Conservation (phyloP, 1,140 invertebrate species). For the Vanessa atalanta region DNA sequence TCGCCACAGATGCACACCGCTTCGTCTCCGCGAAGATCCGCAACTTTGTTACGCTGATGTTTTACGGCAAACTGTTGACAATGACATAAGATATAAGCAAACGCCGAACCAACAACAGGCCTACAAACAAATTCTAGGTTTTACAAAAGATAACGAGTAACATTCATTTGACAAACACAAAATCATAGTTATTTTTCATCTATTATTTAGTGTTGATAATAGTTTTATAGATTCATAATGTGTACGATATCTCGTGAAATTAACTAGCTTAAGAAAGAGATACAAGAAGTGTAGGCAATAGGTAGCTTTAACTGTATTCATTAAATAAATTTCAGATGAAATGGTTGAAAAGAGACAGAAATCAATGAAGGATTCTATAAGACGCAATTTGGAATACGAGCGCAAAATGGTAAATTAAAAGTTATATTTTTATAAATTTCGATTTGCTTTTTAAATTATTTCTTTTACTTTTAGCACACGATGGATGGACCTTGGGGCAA, state of each 20-base stretch:
- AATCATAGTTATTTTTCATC: background rate
- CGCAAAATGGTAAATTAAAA: conserved; percentile 68
- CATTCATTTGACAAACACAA: background rate
- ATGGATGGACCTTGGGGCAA: conserved; percentile 83
- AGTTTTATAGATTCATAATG: too few relatives aligned
- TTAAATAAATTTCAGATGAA: conserved; percentile 61
- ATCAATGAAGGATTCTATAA: conserved; percentile 61
- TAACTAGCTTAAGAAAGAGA: too few relatives aligned
- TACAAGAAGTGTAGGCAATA: too few relatives aligned
- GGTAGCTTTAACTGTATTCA: too few relatives aligned
- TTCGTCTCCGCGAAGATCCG: conserved; percentile 77
- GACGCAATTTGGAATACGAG: conserved; percentile 67
- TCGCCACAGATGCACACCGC: conserved; percentile 46
- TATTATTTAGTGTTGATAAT: too few relatives aligned
- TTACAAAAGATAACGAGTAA: background rate
- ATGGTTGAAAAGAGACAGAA: conserved; percentile 69
- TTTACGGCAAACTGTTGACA: conserved; percentile 78
- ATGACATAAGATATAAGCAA: conserved; percentile 79
- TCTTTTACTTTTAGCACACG: conserved; percentile 57
- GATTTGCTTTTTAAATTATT: conserved; percentile 29
- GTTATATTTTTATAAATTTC: conserved; percentile 15
- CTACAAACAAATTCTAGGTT: conserved; percentile 81
- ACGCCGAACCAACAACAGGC: conserved; percentile 72
- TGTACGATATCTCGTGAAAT: too few relatives aligned
- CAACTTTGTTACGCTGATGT: conserved; percentile 74